phyloP scores from a whole-genome alignment of 2,797 vertebrate species.

The Nyctibius grandis region DNA sequence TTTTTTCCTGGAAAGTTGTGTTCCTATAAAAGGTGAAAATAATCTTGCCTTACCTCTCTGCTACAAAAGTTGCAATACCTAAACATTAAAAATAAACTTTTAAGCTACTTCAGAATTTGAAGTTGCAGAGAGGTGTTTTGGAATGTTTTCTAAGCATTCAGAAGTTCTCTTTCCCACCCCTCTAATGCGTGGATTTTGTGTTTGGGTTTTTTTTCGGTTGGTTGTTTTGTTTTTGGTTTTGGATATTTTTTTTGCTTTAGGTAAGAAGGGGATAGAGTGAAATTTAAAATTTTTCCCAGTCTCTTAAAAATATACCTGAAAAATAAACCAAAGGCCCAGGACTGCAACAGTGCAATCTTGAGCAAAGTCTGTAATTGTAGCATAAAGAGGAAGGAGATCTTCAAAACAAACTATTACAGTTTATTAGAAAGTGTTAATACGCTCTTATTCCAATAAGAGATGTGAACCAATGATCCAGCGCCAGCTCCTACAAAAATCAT shows the following conservation, averaged over 20 bases:
- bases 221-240: background rate
- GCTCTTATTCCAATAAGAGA: background rate
- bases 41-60: background rate
- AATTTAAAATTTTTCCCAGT: background rate
- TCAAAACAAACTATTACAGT: background rate
- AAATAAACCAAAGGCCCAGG: background rate
- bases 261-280: background rate
- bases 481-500: background rate
- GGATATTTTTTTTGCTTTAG: too few relatives aligned
- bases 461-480: background rate
- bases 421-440: background rate
- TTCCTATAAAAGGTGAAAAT: background rate
- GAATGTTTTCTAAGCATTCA: background rate
- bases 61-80: background rate
- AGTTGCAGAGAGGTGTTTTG: background rate
- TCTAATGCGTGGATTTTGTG: fast-evolving
- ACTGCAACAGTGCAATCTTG: background rate
- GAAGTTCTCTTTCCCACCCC: background rate
- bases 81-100: background rate
- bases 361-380: background rate
- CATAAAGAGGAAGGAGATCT: background rate
- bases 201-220: background rate
- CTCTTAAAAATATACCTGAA: background rate
- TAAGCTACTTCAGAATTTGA: background rate
- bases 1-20: background rate